Evolutionary conservation across 2,797 vertebrate species (phyloP), one percentile per base, ranked within the genome.

Genomic region (Sebastes minor): DNA sequence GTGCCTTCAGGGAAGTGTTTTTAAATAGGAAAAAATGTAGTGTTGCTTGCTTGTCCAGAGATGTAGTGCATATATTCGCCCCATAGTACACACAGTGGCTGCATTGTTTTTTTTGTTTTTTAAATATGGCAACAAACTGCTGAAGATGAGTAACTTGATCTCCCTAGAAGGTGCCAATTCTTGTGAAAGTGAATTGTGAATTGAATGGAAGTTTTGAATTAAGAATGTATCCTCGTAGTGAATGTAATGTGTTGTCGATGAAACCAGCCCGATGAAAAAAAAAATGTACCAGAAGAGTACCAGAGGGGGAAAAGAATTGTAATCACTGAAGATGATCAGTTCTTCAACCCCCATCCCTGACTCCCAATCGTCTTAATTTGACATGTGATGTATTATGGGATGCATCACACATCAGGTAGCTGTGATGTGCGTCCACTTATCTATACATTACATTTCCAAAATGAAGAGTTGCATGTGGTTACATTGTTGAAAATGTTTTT

Each of bases 1-100:
- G 94, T 95, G 94, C 93, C 94, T 95, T 95, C 90, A 89, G 88
- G 86, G 88, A 95, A 86, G 76, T 86, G 80, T 89, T 90, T 90
- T 88, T 60, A 63, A 87, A 82, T 55, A 76, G 80, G 52, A 83
- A 82, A n/a, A 85, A 86, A 72, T 42, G 16, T 84, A 77, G 78
- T 81, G 71, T 90, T 88, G 87, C 84, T 88, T 90, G 90, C 89
- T 88, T 87, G 84, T 91, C 78, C 87, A 74, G 86, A 91, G 81
- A 86, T 67, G 86, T 85, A 80, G 76, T 88, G 80, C 59, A 86
- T 83, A 85, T 86, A 81, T 80, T 72, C 27, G 10, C 77, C 61
- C 61, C 46, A 30, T 74, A 76, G 64, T 83, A 68, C 77, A 86
- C 76, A 79, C 64, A 52, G 76, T 80, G 85, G 79, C 74, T 77